Evolutionary conservation across 2,797 vertebrate genomes (phyloP), one percentile per base, ranked within the genome.

Genomic region (Jordanella pulchra): DNA sequence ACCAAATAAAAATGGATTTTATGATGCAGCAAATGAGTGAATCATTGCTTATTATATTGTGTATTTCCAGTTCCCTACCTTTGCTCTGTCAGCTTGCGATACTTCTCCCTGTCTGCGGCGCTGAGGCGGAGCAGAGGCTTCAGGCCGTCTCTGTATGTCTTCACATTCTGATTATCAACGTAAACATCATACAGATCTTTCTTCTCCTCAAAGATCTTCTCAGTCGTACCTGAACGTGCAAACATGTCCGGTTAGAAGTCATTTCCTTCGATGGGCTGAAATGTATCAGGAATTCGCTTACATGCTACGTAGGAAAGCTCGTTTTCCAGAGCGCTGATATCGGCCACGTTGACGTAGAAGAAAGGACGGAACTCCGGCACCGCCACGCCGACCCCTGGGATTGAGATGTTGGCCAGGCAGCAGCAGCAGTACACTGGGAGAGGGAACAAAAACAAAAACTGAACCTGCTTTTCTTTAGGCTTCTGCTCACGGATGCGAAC

Each of bases 191-290:
- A 98, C 45, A 98, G 95, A 71, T 97, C 96, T 70, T 89, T 95
- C 86, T 98, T 98, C 89, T 98, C 96, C 93, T 98, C 97, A 56
- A 98, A 98, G 81, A 98, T 97, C 94, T 98, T 98, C 92, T 98
- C 97, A 0, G 97, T 98, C 42, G 97, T 98, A 84, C 97, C 97
- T 98, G 86, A 75, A 70, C 50, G 64, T 1, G 28, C 58, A 42
- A 47, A 44, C 12, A 51, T 53, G 39, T 35, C 50, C 2, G 0
- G 55, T 64, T 64, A 64, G 21, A 42, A 42, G 42, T 54, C 5
- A 15, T 25, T 42, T 44, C n/a, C 2, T 17, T 42, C 7, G 10
- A 3, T 7, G 39, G 7, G 5, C 4, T 13, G 15, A 30, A 3
- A 45, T 13, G 53, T 60, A 39, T n/a, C 0, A 11, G 17, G 60